These are phyloP conservation scores for Lepidothrix coronata DNA, from an alignment of 2,113 vertebrate species.

Conservation along the genomic window DNA sequence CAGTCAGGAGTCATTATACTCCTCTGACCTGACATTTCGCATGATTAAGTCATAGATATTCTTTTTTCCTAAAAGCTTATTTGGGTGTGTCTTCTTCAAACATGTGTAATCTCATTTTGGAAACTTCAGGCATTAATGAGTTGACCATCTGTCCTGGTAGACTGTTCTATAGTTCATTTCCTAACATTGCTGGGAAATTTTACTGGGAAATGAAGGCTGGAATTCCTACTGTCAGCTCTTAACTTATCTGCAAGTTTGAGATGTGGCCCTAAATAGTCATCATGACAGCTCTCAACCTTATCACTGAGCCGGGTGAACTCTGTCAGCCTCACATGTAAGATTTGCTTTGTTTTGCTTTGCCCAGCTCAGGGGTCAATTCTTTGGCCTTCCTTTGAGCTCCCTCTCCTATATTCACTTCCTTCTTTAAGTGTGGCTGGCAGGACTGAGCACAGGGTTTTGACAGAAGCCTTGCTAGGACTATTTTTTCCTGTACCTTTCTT, in stretches of 20 bases:
- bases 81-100: not conserved
- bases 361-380: not conserved
- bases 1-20: not conserved
- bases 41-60: not conserved
- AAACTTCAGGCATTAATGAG: not conserved
- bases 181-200: not conserved
- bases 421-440: not conserved
- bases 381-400: not conserved
- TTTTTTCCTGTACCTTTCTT: not conserved
- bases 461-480: not conserved
- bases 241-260: not conserved
- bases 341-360: constrained; percentile 32
- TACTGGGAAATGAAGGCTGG: not conserved
- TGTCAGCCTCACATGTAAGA: not conserved
- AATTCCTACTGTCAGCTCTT: not conserved
- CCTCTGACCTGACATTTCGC: not conserved
- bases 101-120: not conserved
- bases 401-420: not conserved
- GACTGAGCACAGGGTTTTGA: not conserved
- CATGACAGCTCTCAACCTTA: not conserved
- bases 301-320: not conserved
- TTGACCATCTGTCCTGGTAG: not conserved
- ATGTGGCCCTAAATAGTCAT: not conserved
- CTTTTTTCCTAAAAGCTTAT: not conserved
- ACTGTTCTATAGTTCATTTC: not conserved